A percentile compares a stretch with the other conserved stretches of the same genome.
Evolutionary conservation across 2,797 vertebrate genomes (phyloP).

Genomic region (Melopsittacus undulatus): DNA sequence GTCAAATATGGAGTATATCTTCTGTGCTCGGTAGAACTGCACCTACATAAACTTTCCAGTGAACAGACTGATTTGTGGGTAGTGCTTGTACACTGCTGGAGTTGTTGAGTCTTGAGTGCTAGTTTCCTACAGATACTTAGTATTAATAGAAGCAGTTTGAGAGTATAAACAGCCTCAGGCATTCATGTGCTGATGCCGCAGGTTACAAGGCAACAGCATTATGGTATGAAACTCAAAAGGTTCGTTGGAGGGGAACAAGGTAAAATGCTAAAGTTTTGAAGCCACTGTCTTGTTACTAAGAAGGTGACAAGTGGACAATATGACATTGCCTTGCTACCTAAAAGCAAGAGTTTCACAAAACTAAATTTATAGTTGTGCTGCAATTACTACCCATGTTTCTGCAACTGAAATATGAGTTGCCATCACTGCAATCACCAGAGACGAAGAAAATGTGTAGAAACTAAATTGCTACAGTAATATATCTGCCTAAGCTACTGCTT

Average conservation of each 20-base stretch:
- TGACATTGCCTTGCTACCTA: not conserved
- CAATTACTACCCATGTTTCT: conserved; percentile 4
- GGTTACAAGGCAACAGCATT: not conserved
- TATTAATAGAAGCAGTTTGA: conserved; percentile 32
- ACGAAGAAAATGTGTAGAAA: conserved; percentile 62
- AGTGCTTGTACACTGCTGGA: not conserved
- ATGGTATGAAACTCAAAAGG: not conserved
- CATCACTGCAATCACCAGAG: conserved; percentile 56
- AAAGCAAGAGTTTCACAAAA: not conserved
- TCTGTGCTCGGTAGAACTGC: not conserved
- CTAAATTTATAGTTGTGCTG: not conserved
- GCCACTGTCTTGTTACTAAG: not conserved
- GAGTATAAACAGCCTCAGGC: not conserved
- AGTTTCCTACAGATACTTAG: not conserved
- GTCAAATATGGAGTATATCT: not conserved
- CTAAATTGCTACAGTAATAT: conserved; percentile 64
- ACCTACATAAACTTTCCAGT: not conserved
- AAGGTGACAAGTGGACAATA: rapidly evolving
- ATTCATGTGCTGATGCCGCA: not conserved
- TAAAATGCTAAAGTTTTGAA: not conserved
- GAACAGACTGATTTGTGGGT: conserved; percentile 19
- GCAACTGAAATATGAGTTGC: conserved; percentile 42
- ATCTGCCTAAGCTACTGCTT: conserved; percentile 68
- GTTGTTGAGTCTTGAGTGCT: not conserved
- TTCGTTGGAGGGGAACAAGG: not conserved